phyloP scores from a whole-genome alignment of 2,113 vertebrate genomes.

The Lepus americanus region DNA sequence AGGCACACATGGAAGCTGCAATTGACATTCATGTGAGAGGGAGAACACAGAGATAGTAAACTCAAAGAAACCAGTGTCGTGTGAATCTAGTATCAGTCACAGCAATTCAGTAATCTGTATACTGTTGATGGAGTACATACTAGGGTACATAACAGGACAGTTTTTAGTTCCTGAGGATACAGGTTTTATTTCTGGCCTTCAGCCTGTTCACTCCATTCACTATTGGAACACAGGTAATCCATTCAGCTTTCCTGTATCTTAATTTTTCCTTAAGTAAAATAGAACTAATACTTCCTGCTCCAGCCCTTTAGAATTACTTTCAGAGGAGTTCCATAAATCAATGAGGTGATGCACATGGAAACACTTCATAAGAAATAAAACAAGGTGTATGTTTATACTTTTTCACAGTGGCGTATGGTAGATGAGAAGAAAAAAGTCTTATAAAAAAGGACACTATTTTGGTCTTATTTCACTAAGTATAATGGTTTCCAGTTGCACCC shows the following conservation, averaged over 20 bases:
- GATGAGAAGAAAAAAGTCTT: not conserved
- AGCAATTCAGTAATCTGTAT: not conserved
- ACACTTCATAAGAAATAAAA: not conserved
- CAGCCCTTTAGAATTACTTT: not conserved
- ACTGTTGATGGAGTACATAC: not conserved
- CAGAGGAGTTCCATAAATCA: not conserved
- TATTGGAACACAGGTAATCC: not conserved
- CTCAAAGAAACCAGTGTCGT: not conserved
- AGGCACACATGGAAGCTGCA: not conserved
- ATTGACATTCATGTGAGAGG: not conserved
- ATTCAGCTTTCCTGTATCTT: rapidly evolving
- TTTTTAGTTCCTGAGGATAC: not conserved
- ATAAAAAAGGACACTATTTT: not conserved
- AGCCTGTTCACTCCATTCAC: not conserved
- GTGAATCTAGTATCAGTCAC: not conserved
- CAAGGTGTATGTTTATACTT: not conserved
- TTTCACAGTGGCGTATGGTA: not conserved
- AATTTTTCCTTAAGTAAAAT: not conserved
- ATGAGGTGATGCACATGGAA: not conserved
- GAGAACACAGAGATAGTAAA: not conserved
- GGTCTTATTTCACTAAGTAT: too few species aligned
- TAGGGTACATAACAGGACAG: not conserved
- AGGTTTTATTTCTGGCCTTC: not conserved
- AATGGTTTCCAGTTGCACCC: too few species aligned
- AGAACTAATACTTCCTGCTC: not conserved